Conservation (phyloP, 2,888 invertebrate species). For the Scelioninae gen. 2 region DNA sequence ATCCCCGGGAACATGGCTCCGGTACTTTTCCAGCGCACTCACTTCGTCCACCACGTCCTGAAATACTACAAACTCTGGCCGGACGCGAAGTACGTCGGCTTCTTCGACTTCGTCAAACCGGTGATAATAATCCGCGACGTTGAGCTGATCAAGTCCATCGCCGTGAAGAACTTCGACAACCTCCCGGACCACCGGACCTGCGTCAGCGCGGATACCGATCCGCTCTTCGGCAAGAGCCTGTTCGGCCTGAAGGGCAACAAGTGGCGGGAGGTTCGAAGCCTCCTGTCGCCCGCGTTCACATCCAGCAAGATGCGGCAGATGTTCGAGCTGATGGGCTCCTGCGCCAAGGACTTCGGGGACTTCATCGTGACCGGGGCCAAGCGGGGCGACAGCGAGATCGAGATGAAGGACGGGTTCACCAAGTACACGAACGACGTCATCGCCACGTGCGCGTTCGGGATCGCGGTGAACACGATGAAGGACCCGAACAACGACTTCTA, state of each 20-base stretch:
- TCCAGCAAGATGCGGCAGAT: slow-evolving; percentile 78
- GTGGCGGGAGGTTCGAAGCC: slow-evolving; percentile 75
- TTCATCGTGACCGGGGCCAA: slow-evolving; percentile 60
- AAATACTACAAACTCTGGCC: slow-evolving; percentile 53
- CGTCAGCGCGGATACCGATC: slow-evolving; percentile 55
- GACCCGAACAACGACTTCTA: slow-evolving; percentile 69
- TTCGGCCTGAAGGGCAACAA: slow-evolving; percentile 71
- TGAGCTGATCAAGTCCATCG: slow-evolving; percentile 66
- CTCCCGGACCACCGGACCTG: slow-evolving; percentile 65
- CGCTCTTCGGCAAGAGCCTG: slow-evolving; percentile 64
- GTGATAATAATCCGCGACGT: slow-evolving; percentile 65
- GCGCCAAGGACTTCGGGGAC: slow-evolving; percentile 68
- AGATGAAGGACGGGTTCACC: slow-evolving; percentile 69
- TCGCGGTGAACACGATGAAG: slow-evolving; percentile 66
- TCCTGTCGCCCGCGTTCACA: slow-evolving; percentile 78
- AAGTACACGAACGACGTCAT: slow-evolving; percentile 68
- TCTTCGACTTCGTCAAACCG: slow-evolving; percentile 65
- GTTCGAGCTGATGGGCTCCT: slow-evolving; percentile 76
- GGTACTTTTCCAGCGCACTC: slow-evolving; percentile 6
- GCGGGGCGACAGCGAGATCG: slow-evolving; percentile 52
- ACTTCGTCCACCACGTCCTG: slow-evolving; percentile 11
- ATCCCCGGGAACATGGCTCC: slow-evolving; percentile 35
- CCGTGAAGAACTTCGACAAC: slow-evolving; percentile 67
- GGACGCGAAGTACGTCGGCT: slow-evolving; percentile 61
- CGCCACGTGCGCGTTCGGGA: slow-evolving; percentile 68